A percentile compares a stretch with the other conserved stretches of the same genome.
Evolutionary conservation across 2,797 vertebrate species (phyloP).

Genomic region (Myripristis murdjan): DNA sequence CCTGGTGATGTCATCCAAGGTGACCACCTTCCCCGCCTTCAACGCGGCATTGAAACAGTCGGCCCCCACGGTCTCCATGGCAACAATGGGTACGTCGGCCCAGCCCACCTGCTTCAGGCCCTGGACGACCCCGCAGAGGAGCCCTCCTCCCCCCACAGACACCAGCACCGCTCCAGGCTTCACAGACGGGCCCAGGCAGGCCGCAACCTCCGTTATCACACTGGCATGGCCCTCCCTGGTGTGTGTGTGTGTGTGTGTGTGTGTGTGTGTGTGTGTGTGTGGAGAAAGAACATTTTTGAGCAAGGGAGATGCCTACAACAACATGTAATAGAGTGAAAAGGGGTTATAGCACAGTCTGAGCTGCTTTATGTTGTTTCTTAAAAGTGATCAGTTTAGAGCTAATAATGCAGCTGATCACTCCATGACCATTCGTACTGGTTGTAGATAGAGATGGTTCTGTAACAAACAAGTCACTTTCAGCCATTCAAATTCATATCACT

Average conservation of each 20-base stretch:
- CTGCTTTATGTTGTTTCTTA: too few relatives aligned
- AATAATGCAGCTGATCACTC: too few relatives aligned
- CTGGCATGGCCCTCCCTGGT: slow-evolving; percentile 86
- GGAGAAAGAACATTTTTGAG: too few relatives aligned
- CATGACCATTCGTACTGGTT: too few relatives aligned
- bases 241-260: background rate
- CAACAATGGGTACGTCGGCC: slow-evolving; percentile 83
- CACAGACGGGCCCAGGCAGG: slow-evolving; percentile 60
- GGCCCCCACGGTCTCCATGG: slow-evolving; percentile 86
- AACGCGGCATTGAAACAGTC: slow-evolving; percentile 85
- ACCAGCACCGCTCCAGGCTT: slow-evolving; percentile 86
- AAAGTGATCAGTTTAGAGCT: too few relatives aligned
- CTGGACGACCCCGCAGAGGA: slow-evolving; percentile 86
- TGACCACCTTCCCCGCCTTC: slow-evolving; percentile 81
- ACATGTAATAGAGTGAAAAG: too few relatives aligned
- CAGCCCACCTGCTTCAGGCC: slow-evolving; percentile 85
- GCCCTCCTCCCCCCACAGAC: slow-evolving; percentile 87
- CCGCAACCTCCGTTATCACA: slow-evolving; percentile 80
- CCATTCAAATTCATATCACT: too few relatives aligned
- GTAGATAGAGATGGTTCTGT: too few relatives aligned
- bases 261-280: background rate
- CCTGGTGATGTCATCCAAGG: slow-evolving; percentile 88
- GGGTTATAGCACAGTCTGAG: too few relatives aligned
- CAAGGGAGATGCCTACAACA: too few relatives aligned
- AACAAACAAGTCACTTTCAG: too few relatives aligned